These are phyloP conservation scores for Hydractinia echinata DNA, from an alignment of 30 jellyfish, hydroid and myxozoan genomes.

Conservation along the genomic window DNA sequence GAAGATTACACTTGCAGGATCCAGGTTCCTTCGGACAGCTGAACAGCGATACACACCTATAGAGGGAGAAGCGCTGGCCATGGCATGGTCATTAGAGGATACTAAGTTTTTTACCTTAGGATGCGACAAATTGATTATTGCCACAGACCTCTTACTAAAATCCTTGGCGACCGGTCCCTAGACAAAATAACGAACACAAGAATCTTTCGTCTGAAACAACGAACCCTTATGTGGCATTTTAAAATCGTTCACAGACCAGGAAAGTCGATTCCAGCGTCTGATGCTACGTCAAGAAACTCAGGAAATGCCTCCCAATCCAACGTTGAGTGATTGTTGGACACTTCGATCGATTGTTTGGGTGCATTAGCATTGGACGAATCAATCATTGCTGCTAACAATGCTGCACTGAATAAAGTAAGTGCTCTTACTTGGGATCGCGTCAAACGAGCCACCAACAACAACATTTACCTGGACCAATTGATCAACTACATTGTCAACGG, in stretches of 20 bases:
- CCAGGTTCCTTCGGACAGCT: conserved; percentile 16
- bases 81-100: conserved; percentile 22
- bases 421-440: background rate
- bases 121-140: conserved; percentile 19
- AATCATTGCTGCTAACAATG: background rate
- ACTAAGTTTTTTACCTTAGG: conserved; percentile 36
- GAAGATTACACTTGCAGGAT: conserved; percentile 22
- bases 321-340: background rate
- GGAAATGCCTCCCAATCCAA: too few relatives aligned
- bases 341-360: background rate
- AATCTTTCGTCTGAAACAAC: conserved; percentile 9
- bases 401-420: background rate
- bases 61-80: conserved; percentile 34
- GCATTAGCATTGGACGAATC: background rate
- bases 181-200: conserved; percentile 10
- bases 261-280: background rate
- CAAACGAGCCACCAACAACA: background rate
- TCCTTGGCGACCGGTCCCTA: conserved; percentile 23
- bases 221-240: conserved; percentile 20
- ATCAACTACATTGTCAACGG: too few relatives aligned
- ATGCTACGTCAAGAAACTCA: conserved; percentile 13
- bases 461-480: background rate
- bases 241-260: background rate
- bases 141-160: conserved; percentile 11
- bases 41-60: conserved; percentile 24